Percentiles rank a stretch among this genome's conserved stretches.
Conservation (phyloP, 2,888 invertebrate genomes). For the Limenitis camilla region DNA sequence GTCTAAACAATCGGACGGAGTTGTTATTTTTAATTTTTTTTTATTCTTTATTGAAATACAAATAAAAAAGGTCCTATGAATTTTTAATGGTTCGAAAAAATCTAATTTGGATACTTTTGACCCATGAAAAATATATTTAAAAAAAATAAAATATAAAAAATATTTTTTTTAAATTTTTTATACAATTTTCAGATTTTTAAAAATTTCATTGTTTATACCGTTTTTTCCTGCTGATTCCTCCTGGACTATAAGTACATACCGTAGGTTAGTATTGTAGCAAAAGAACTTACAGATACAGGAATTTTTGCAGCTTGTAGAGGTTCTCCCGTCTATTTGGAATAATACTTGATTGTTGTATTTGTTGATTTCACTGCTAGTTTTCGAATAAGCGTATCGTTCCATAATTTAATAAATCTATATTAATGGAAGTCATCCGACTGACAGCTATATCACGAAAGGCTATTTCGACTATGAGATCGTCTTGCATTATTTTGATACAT, state of each 20-base stretch:
- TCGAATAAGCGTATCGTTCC: background rate
- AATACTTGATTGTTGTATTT: background rate
- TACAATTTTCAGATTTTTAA: background rate
- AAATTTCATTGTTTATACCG: background rate
- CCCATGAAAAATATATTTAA: no score
- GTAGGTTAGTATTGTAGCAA: background rate
- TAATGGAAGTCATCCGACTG: background rate
- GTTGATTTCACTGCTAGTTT: background rate
- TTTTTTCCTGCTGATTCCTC: background rate
- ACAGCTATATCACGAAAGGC: background rate
- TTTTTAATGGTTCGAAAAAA: no score
- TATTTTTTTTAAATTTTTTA: no score
- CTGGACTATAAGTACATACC: background rate
- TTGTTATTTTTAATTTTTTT: no score
- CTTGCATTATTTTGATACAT: no score
- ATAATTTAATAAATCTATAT: background rate
- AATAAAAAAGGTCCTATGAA: no score
- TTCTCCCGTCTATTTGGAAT: background rate
- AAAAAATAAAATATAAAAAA: no score
- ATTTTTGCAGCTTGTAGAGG: background rate
- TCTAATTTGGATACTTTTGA: no score
- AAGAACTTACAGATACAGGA: background rate
- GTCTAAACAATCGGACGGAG: no score
- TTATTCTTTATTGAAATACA: no score
- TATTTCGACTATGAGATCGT: background rate